These are phyloP conservation scores for Drosophila serrata DNA, from an alignment of 1,140 invertebrate genomes.

Conservation along the genomic window DNA sequence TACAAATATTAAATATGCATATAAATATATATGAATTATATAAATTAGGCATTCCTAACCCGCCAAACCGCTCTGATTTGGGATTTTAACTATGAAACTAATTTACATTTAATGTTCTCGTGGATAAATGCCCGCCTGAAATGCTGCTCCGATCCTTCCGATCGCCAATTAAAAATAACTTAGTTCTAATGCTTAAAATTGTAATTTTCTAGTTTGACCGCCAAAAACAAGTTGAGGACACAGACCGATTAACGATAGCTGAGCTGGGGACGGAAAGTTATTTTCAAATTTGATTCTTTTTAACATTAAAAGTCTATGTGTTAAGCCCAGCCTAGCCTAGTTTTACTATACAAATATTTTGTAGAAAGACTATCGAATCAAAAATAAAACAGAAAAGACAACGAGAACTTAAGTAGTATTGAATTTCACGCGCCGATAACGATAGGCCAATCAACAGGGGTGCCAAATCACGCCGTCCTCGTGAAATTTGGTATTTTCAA, in stretches of 20 bases:
- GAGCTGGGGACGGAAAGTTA: neutral
- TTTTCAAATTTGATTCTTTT: conserved; percentile 14
- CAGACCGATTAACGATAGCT: conserved; percentile 9
- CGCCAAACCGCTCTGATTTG: conserved; percentile 43
- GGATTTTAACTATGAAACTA: conserved; percentile 18
- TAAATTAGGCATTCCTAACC: conserved; percentile 74
- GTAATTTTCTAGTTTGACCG: conserved; percentile 30
- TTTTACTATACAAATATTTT: conserved; percentile 32
- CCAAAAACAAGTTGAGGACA: conserved; percentile 21
- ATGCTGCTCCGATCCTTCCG: conserved; percentile 11
- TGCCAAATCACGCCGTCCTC: neutral
- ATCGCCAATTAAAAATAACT: conserved; percentile 1
- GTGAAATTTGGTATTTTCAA: neutral
- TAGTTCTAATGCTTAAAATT: conserved; percentile 21
- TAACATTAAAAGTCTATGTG: neutral
- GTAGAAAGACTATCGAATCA: conserved; percentile 30
- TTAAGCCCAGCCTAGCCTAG: conserved; percentile 22
- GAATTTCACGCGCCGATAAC: conserved; percentile 16
- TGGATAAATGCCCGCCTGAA: conserved; percentile 17
- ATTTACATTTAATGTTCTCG: conserved; percentile 1
- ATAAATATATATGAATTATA: conserved; percentile 48
- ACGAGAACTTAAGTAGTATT: neutral
- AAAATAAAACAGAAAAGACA: conserved; percentile 29
- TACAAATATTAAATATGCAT: conserved; percentile 57
- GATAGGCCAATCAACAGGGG: neutral